Base-by-base conservation (phyloP, 2,113 vertebrate genomes). In the Nestor notabilis region DNA sequence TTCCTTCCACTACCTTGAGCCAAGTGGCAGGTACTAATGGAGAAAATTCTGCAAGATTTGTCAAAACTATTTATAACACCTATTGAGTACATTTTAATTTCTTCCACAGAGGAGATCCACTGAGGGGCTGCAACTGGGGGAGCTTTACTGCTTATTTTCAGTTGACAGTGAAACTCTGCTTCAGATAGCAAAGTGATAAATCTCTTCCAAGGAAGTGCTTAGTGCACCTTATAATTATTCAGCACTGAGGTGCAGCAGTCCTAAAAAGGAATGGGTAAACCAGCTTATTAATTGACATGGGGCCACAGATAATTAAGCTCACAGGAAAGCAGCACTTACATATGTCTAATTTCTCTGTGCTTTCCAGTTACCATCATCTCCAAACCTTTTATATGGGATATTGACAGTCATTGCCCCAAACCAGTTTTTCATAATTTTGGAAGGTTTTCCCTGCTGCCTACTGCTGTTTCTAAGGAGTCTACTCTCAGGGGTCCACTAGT, bases 1-100 rank as follows among this genome's bases (percentile, higher is more conserved):
- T 55, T 95, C 85, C 94, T 94, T 96, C 95, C 76, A 90, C 68
- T 95, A 49, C 72, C n/a, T 81, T 70, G 55, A 90, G 95, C 91
- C 96, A 97, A 86, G 86, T 80, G 83, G 83, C 79, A 96, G 83
- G 86, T 93, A 89, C 37, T 63, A 78, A 81, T 7, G 33, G 83
- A 93, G 91, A 84, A 94, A 95, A 87, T 47, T 71, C 64, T 68
- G 43, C 77, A 93, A 87, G 76, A 50, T 89, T 91, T 91, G 72
- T 89, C 89, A 87, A 47, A 61, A 93, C 86, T 86, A 95, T 95
- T 96, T 92, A 86, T 81, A 70, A 86, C 31, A 83, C 33, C 63
- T 80, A 69, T 31, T 80, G 31, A 92, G 83, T 41, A 87, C 43
- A 19, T 71, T 18, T 88, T 74, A 96, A 82, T 49, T 50, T 87